phyloP scores from a whole-genome alignment of 2,888 invertebrate genomes.

The Nineta flava region DNA sequence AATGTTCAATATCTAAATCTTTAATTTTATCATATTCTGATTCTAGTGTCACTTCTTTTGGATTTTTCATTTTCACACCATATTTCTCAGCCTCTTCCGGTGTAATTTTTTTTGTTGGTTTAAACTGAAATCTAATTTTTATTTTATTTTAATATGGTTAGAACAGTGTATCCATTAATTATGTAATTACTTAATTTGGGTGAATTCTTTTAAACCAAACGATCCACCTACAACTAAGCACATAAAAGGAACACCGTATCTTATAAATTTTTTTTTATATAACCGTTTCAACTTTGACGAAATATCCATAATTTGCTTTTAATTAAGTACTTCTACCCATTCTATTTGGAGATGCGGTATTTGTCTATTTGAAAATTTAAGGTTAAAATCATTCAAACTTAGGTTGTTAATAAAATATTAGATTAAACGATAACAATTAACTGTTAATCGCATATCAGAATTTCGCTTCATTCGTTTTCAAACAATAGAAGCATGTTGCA shows the following conservation, averaged over 20 bases:
- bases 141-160: constrained; percentile 20
- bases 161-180: neutral
- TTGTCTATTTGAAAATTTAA: no score
- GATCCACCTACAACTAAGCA: constrained; percentile 60
- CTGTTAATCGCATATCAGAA: no score
- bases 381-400: no score
- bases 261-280: constrained; percentile 25
- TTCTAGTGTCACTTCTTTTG: constrained; percentile 55
- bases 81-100: constrained; percentile 48
- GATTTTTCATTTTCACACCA: constrained; percentile 49
- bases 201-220: constrained; percentile 58
- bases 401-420: no score
- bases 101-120: constrained; percentile 34
- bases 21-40: constrained; percentile 56
- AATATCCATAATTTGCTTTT: no score
- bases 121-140: constrained; percentile 32
- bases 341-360: no score
- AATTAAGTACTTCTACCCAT: no score
- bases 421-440: no score
- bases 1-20: constrained; percentile 57
- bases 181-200: constrained; percentile 38
- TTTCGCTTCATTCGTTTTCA: no score
- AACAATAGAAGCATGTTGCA: no score
- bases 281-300: constrained; percentile 24
- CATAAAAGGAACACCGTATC: constrained; percentile 57